These are phyloP conservation scores for Rapana venosa DNA, from an alignment of 2,888 invertebrate genomes.

Conservation along the genomic window DNA sequence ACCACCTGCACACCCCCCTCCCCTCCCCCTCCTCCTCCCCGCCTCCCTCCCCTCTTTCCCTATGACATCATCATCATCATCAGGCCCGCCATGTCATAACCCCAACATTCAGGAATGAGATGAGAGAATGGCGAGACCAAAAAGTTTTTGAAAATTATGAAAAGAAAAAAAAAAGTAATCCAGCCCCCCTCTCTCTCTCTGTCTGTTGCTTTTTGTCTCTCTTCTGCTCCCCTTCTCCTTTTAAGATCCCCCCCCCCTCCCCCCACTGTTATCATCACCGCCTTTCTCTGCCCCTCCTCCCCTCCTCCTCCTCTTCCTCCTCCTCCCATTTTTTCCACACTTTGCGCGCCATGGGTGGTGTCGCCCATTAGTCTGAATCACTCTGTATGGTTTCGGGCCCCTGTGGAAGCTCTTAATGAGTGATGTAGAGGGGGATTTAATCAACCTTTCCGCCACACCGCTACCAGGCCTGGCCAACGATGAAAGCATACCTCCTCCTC, in stretches of 20 bases:
- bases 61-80: background rate
- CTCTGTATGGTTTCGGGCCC: slow-evolving; percentile 1
- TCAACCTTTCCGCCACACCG: background rate
- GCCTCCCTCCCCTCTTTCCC: background rate
- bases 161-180: background rate
- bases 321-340: background rate
- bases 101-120: background rate
- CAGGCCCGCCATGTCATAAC: background rate
- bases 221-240: background rate
- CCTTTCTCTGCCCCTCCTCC: background rate
- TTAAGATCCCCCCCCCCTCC: background rate
- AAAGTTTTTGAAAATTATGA: background rate
- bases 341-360: background rate
- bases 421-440: slow-evolving; percentile 23
- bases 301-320: background rate
- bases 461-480: background rate
- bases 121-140: background rate
- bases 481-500: too few species aligned
- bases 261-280: background rate
- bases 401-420: slow-evolving; percentile 6
- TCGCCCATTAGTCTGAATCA: slow-evolving; percentile 22
- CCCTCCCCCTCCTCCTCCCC: background rate
- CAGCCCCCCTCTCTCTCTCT: background rate
- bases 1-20: background rate
- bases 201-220: background rate